Evolutionary conservation across 2,113 vertebrate genomes (phyloP), one percentile per base, ranked within the genome.

Genomic region (Aplodontia rufa): DNA sequence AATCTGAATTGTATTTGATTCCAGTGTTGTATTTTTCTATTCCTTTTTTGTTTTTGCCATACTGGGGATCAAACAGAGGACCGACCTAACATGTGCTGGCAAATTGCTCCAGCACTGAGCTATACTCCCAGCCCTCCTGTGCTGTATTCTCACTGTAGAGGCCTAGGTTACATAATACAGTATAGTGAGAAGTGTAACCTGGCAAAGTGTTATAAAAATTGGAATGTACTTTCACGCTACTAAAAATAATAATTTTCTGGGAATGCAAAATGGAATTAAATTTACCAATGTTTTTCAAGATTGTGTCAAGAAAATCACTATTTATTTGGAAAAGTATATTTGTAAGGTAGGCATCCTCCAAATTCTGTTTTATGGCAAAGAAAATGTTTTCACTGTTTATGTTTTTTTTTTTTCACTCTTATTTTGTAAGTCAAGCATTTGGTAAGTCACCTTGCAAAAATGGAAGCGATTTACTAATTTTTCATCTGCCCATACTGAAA

Each of bases 391-490:
- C 69, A 87, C 72, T 28, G 45, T 78, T 47, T 97, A 17, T 47
- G 78, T 96, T 83, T 87, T 92, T 76, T n/a, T n/a, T n/a, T n/a
- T n/a, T n/a, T n/a, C n/a, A n/a, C 69, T 90, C 26, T 2, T 3
- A 55, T 79, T 97, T 97, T 95, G 95, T 68, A 96, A 74, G 94
- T 47, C 71, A 96, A 94, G 53, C 79, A 37, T 81, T 97, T 97
- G 17, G 58, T 96, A 97, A 97, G 97, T 96, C 96, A 96, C 95
- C 83, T 96, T 97, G 97, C 83, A 51, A n/a, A 78, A 95, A 97
- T 76, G 45, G 64, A 80, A 40, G 32, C 75, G 69, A 94, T 97
- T 84, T 96, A 92, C 97, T 98, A 87, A 86, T 92, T 90, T 96
- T 79, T 94, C 22, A 1, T 95, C 98, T 97, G 86, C 83, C 75